Evolutionary conservation across 2,888 invertebrate species (phyloP), one percentile per base, ranked within the genome.

Genomic region (Mycalesis mineus): DNA sequence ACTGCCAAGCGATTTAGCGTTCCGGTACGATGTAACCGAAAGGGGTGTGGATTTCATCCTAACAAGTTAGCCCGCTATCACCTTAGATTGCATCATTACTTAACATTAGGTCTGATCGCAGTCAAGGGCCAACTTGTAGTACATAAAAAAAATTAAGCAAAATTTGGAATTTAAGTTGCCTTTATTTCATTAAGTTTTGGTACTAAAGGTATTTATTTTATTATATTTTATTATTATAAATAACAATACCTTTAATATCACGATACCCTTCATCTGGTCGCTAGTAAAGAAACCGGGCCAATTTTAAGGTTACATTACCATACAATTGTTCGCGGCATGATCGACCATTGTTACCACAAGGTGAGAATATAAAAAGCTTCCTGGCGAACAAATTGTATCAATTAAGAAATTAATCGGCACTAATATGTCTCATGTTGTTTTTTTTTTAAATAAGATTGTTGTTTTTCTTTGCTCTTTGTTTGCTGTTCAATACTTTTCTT

Each of bases 261-360:
- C 5, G 47, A 48, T 57, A 49, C 48, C 57, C 58, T 58, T 55
- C 55, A 61, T 52, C 39, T 60, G 17, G 41, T 47, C 40, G 45
- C 7, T 17, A 9, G 7, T 28, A 49, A 55, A 55, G 28, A 42
- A 59, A 55, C 47, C 51, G 42, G 59, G 61, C 54, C 59, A 49
- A 11, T 59, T 53, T 37, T 56, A 50, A 61, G 61, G 61, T 50
- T 53, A 14, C 56, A 61, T 61, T 61, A 36, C 53, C 53, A 61
- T 61, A 61, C 61, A 61, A 61, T 61, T 31, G 40, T 31, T 33
- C 13, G 14, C 39, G 4, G 29, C 31, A 22, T 58, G 37, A 61
- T 49, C 39, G 28, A 14, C 39, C 37, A 47, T 50, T 53, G 14
- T 50, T 28, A 49, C 40, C 29, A n/a, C 14, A 29, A 53, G 42